Percentiles rank a stretch among this genome's conserved stretches.
phyloP scores from a whole-genome alignment of 2,113 vertebrate species.

The Amblyornis subalaris region DNA sequence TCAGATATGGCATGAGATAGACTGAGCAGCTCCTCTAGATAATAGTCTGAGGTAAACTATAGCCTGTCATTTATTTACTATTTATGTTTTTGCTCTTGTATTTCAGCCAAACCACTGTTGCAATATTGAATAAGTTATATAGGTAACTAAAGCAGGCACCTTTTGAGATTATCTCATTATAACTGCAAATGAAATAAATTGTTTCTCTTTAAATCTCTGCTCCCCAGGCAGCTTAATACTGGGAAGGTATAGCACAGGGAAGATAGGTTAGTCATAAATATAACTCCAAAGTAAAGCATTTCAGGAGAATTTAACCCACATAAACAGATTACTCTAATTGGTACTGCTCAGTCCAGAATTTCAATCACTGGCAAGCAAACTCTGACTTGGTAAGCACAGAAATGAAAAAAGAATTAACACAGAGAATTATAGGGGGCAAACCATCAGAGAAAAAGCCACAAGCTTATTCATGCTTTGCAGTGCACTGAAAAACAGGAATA shows the following conservation, averaged over 20 bases:
- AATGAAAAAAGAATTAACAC: neutral
- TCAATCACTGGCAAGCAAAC: neutral
- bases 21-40: neutral
- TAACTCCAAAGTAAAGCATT: neutral
- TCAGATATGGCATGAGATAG: neutral
- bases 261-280: neutral
- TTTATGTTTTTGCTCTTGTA: neutral
- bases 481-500: neutral
- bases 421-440: neutral
- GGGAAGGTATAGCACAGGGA: neutral
- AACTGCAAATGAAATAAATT: neutral
- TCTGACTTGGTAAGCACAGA: neutral
- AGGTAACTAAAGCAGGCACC: neutral
- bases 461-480: neutral
- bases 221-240: neutral
- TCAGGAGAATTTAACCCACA: neutral
- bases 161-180: neutral
- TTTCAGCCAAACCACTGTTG: neutral
- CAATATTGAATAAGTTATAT: neutral
- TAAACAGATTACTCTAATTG: conserved; percentile 26
- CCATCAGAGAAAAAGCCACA: neutral
- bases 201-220: neutral
- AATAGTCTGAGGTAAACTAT: neutral
- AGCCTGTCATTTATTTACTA: neutral
- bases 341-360: neutral